Percentiles rank a stretch among this genome's conserved stretches.
Conservation (phyloP, 1,140 invertebrate genomes). For the Penaeus indicus region DNA sequence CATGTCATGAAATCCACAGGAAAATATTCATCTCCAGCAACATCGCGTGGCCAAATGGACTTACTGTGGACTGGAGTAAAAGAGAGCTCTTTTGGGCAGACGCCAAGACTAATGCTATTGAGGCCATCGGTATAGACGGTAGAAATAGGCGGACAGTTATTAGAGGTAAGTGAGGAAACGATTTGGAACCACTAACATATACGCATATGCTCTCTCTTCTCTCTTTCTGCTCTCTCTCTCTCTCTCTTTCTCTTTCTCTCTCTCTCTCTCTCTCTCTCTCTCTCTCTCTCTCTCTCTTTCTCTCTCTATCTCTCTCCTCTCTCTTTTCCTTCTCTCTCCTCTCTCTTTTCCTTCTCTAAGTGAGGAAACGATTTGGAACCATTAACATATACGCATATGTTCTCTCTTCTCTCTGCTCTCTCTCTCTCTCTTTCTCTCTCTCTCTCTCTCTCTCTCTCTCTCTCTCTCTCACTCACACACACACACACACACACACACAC, state of each 20-base stretch:
- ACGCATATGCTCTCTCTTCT: too few species aligned
- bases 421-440: too few species aligned
- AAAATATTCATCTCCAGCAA: slow-evolving; percentile 67
- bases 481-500: too few species aligned
- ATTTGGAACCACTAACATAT: background rate
- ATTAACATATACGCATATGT: background rate
- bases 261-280: too few species aligned
- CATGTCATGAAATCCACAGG: slow-evolving; percentile 27
- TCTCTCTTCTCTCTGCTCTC: too few species aligned
- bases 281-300: too few species aligned
- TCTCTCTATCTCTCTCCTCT: too few species aligned
- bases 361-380: background rate
- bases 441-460: too few species aligned
- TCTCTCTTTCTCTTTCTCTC: too few species aligned
- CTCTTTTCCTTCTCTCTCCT: too few species aligned
- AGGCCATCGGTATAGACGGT: slow-evolving; percentile 87
- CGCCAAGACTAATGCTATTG: slow-evolving; percentile 89
- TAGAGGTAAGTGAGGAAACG: slow-evolving; percentile 73
- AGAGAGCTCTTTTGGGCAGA: slow-evolving; percentile 90
- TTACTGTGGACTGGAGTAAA: slow-evolving; percentile 86
- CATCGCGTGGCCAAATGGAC: slow-evolving; percentile 83
- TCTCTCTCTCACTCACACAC: too few species aligned
- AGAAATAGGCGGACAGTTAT: slow-evolving; percentile 83
- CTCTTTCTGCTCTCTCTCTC: background rate
- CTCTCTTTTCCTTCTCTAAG: background rate